Percentiles rank a stretch among this genome's conserved stretches.
These are phyloP conservation scores for Amblyopsis hoosieri DNA, from an alignment of 2,797 vertebrate genomes.

Conservation along the genomic window DNA sequence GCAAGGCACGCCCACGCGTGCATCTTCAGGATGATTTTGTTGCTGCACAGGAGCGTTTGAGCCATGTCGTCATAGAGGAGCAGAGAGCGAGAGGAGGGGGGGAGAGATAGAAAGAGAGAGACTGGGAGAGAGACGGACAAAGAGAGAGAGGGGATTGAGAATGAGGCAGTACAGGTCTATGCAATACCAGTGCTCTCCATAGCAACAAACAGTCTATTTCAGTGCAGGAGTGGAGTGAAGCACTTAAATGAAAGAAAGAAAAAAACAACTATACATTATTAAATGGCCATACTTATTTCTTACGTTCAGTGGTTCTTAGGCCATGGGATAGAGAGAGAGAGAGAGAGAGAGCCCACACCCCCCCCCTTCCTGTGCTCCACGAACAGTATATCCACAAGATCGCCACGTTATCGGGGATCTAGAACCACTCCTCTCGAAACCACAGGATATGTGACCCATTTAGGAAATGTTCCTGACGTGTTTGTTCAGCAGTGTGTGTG, in stretches of 20 bases:
- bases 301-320: slow-evolving; percentile 58
- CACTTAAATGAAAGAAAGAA: slow-evolving; percentile 60
- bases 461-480: slow-evolving; percentile 53
- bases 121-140: no score
- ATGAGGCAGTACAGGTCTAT: no score
- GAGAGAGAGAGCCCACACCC: no score
- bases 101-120: no score
- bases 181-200: no score
- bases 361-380: no score
- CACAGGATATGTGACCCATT: slow-evolving; percentile 54
- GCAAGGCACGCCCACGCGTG: not conserved
- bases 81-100: no score
- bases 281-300: slow-evolving; percentile 54
- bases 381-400: slow-evolving; percentile 4
- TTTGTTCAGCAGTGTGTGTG: slow-evolving; percentile 51
- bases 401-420: slow-evolving; percentile 52
- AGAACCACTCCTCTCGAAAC: slow-evolving; percentile 32
- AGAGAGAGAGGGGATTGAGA: no score
- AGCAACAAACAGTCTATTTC: slow-evolving; percentile 38
- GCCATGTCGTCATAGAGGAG: no score
- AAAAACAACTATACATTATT: slow-evolving; percentile 70
- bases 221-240: slow-evolving; percentile 50
- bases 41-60: no score
- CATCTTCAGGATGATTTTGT: not conserved
- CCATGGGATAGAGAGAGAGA: slow-evolving; percentile 46